These are phyloP conservation scores for Allacma fusca DNA, from an alignment of 2,888 invertebrate genomes.

Conservation along the genomic window DNA sequence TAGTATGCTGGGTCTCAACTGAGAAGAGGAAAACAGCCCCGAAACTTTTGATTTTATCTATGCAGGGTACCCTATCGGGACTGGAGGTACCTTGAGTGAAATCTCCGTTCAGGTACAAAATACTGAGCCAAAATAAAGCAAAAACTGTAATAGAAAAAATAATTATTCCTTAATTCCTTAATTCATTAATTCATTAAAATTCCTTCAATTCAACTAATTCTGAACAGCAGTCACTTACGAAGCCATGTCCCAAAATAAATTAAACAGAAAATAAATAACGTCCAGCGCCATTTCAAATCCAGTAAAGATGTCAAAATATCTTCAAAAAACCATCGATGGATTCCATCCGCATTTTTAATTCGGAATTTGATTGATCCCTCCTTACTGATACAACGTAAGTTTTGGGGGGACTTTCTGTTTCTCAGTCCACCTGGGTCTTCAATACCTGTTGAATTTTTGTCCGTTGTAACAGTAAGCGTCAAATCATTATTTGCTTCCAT, in stretches of 20 bases:
- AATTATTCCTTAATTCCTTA: not conserved
- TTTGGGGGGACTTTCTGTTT: no score
- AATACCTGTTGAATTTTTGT: no score
- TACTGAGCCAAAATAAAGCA: conserved; percentile 89
- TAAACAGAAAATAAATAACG: conserved; percentile 81
- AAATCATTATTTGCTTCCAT: no score
- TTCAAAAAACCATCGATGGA: no score
- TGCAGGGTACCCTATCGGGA: no score
- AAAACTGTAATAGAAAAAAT: conserved; percentile 70
- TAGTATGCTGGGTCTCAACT: conserved; percentile 70
- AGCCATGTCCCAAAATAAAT: conserved; percentile 89
- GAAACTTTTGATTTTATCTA: conserved; percentile 66
- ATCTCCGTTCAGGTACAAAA: conserved; percentile 86
- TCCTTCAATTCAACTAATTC: not conserved
- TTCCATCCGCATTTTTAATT: no score
- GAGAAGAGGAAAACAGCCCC: conserved; percentile 68
- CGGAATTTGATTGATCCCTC: no score
- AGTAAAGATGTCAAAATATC: conserved; percentile 88
- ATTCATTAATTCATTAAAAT: no score
- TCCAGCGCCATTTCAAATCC: conserved; percentile 93
- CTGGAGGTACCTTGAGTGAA: no score
- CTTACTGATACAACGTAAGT: no score
- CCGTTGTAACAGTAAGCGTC: no score
- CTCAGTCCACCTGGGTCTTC: no score
- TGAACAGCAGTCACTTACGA: conserved; percentile 63